Percentiles rank a stretch among this genome's conserved stretches.
These are phyloP conservation scores for Schlechtendalia chinensis DNA, from an alignment of 1,140 invertebrate genomes.

Conservation along the genomic window DNA sequence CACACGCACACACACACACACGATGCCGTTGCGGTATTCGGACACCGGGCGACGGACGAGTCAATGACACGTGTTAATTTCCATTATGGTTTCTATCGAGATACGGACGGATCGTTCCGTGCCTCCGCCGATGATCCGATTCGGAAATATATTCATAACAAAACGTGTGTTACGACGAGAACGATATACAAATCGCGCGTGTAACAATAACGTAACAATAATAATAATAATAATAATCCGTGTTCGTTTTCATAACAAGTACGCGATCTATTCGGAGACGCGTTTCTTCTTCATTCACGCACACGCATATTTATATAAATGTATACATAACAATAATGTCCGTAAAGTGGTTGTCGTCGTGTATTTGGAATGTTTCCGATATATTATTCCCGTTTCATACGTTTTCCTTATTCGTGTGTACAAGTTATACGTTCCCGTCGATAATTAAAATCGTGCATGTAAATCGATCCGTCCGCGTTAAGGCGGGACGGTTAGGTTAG, in stretches of 20 bases:
- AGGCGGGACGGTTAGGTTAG: too few relatives aligned
- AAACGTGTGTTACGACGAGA: not conserved
- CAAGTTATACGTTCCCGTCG: not conserved
- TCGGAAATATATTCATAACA: not conserved
- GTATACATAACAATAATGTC: slow-evolving; percentile 1
- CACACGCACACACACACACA: too few relatives aligned
- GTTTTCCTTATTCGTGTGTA: not conserved
- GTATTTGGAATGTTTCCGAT: slow-evolving; percentile 14
- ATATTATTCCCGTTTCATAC: not conserved
- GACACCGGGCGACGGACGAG: not conserved
- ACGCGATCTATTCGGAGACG: not conserved
- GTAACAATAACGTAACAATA: not conserved
- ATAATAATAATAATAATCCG: slow-evolving; percentile 15
- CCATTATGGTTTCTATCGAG: not conserved
- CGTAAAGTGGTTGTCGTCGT: not conserved
- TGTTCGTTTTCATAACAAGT: slow-evolving; percentile 6
- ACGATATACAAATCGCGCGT: not conserved
- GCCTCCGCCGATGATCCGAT: not conserved
- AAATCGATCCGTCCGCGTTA: not conserved
- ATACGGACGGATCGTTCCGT: not conserved
- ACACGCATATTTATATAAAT: not conserved
- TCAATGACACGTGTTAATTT: slow-evolving; percentile 25
- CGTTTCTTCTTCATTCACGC: slow-evolving; percentile 1
- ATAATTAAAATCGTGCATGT: slow-evolving; percentile 27
- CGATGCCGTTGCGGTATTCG: too few relatives aligned